phyloP scores from a whole-genome alignment of 2,888 invertebrate genomes.

The Diploptera punctata region DNA sequence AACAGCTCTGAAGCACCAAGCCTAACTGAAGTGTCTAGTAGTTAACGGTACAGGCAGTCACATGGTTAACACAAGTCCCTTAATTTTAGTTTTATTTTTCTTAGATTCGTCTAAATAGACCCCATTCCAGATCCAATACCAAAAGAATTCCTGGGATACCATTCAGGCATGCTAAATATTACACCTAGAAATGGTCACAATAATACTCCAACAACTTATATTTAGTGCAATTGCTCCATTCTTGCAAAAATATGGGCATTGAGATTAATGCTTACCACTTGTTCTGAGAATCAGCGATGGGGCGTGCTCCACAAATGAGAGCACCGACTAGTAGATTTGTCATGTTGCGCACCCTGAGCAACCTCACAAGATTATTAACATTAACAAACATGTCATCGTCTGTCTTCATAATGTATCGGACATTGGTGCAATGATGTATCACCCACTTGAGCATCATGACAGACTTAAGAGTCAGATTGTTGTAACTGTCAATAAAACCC shows the following conservation, averaged over 20 bases:
- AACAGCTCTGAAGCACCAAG: too few relatives aligned
- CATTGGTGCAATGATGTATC: constrained; percentile 66
- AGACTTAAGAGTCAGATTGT: constrained; percentile 86
- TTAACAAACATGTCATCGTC: constrained; percentile 90
- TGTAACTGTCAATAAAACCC: constrained; percentile 82
- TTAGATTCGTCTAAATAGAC: too few relatives aligned
- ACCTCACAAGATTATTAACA: constrained; percentile 67
- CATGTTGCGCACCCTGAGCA: constrained; percentile 51
- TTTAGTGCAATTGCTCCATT: too few relatives aligned
- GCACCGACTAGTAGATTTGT: constrained; percentile 70
- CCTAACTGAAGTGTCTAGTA: too few relatives aligned
- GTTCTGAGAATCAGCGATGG: constrained; percentile 71
- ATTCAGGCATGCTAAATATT: too few relatives aligned
- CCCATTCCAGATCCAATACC: too few relatives aligned
- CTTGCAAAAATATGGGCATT: background rate
- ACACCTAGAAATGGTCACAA: too few relatives aligned
- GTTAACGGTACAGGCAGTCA: too few relatives aligned
- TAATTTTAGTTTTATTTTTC: too few relatives aligned
- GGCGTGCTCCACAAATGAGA: constrained; percentile 79
- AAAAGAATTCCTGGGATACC: too few relatives aligned
- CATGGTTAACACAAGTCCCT: too few relatives aligned
- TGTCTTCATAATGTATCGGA: constrained; percentile 79
- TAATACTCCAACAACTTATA: too few relatives aligned
- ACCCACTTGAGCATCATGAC: constrained; percentile 86
- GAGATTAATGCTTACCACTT: constrained; percentile 69